Percentiles rank a stretch among this genome's conserved stretches.
These are phyloP conservation scores for Aelia acuminata DNA, from an alignment of 2,888 invertebrate genomes.

Conservation along the genomic window DNA sequence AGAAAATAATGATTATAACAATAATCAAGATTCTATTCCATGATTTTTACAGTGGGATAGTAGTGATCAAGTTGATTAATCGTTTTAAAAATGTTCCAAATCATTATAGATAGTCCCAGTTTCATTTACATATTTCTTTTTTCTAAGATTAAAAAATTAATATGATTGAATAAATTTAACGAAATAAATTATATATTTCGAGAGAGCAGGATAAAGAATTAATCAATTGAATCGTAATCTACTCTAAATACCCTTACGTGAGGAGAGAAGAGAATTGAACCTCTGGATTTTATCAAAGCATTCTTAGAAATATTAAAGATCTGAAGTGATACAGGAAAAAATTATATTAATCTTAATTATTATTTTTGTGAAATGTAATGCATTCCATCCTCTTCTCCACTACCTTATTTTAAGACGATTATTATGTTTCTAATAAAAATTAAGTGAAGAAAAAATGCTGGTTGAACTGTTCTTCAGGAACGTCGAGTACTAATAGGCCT, in stretches of 20 bases:
- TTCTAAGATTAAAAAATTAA: too few relatives aligned
- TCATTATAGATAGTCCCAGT: too few relatives aligned
- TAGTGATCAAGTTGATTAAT: too few relatives aligned
- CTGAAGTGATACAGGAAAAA: not conserved
- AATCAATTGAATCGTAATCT: not conserved
- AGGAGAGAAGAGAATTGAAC: not conserved
- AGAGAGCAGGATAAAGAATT: not conserved
- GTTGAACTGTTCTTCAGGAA: not conserved
- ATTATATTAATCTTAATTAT: not conserved
- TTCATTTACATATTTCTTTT: too few relatives aligned
- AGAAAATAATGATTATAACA: too few relatives aligned
- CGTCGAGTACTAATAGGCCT: not conserved
- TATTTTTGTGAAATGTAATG: not conserved
- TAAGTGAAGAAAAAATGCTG: not conserved
- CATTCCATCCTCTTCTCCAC: not conserved
- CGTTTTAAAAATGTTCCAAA: too few relatives aligned
- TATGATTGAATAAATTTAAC: too few relatives aligned
- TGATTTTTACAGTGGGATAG: not conserved
- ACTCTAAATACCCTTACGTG: not conserved
- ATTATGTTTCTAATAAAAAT: not conserved
- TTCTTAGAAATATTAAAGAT: not conserved
- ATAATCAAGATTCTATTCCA: not conserved
- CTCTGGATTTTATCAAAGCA: not conserved
- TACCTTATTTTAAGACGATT: not conserved
- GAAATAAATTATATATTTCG: too few relatives aligned